Percentiles rank a stretch among this genome's conserved stretches.
Conservation (phyloP, 2,888 invertebrate genomes). For the Drosophila bunnanda region DNA sequence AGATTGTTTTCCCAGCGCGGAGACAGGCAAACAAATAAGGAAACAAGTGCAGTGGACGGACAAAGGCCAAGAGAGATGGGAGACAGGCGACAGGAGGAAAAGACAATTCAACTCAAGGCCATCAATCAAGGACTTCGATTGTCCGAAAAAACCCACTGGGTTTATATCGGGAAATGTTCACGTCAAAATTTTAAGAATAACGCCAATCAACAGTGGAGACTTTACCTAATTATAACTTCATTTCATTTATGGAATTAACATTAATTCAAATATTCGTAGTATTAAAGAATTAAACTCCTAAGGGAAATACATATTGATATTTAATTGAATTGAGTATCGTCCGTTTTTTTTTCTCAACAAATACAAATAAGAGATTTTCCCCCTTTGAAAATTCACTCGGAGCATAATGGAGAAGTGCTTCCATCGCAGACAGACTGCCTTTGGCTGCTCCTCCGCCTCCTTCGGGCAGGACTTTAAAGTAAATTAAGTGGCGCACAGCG, state of each 20-base stretch:
- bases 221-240: not conserved
- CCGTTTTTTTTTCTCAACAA: not conserved
- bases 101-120: constrained; percentile 22
- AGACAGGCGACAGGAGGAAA: not conserved
- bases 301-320: not conserved
- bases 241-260: too few relatives aligned
- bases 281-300: not conserved
- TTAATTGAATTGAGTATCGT: not conserved
- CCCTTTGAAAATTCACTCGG: constrained; percentile 7
- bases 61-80: not conserved
- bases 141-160: not conserved
- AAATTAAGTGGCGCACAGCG: constrained; percentile 75
- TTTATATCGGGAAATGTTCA: not conserved
- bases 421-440: constrained; percentile 3
- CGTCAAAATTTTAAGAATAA: not conserved
- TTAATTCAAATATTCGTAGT: not conserved
- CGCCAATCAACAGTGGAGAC: not conserved
- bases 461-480: constrained; percentile 62
- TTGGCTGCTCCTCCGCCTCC: constrained; percentile 11
- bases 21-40: constrained; percentile 31
- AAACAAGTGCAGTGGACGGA: constrained; percentile 28
- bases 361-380: constrained; percentile 18
- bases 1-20: constrained; percentile 53
- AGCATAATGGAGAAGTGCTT: constrained; percentile 15
- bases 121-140: constrained; percentile 25